phyloP scores from a whole-genome alignment of 2,888 invertebrate species.

The Apantesis nais region DNA sequence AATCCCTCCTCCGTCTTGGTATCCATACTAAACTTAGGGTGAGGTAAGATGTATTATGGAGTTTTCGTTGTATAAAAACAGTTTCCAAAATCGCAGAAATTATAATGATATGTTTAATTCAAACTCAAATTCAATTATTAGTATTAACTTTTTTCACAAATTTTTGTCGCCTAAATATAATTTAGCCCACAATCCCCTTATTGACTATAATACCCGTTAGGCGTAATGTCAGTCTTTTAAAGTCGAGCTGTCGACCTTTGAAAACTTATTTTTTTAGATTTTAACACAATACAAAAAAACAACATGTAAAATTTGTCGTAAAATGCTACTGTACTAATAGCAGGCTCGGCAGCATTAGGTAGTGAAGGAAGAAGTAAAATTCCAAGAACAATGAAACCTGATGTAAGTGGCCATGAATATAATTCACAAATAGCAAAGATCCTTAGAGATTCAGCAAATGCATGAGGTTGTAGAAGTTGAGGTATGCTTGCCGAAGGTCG shows the following conservation, averaged over 20 bases:
- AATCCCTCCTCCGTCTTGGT: too few species aligned
- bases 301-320: conserved; percentile 9
- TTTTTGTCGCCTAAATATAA: neutral
- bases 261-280: neutral
- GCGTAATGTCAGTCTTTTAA: neutral
- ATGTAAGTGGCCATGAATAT: neutral
- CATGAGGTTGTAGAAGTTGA: too few species aligned
- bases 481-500: too few species aligned
- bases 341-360: neutral
- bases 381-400: conserved; percentile 1
- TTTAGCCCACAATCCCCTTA: neutral
- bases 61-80: too few species aligned
- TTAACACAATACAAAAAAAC: neutral
- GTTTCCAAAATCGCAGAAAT: too few species aligned
- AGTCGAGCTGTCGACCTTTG: neutral
- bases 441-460: too few species aligned
- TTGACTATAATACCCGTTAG: neutral
- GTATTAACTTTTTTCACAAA: neutral
- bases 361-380: conserved; percentile 1
- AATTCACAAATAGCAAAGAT: neutral
- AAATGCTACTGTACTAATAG: neutral
- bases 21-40: too few species aligned
- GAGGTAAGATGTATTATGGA: too few species aligned
- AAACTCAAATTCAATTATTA: neutral
- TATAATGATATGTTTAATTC: too few species aligned